Evolutionary conservation across 2,113 vertebrate genomes (phyloP).

Genomic region (Hystrix cristata): DNA sequence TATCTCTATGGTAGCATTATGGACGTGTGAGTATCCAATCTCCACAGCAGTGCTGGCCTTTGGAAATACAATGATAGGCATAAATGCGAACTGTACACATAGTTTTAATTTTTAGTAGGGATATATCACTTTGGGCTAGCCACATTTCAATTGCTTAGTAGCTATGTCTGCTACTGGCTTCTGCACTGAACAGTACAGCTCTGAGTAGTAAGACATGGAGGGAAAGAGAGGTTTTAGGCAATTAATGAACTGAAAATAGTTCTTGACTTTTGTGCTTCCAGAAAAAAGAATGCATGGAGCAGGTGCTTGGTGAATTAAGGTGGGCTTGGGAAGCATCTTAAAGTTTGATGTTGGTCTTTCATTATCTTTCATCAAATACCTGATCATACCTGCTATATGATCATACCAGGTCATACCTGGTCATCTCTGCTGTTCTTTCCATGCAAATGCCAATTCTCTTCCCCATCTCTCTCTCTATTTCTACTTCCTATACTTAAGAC

Average conservation of each 20-base stretch:
- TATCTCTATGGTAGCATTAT: not conserved
- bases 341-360: not conserved
- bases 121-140: not conserved
- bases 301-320: not conserved
- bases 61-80: not conserved
- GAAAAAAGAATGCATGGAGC: not conserved
- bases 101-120: not conserved
- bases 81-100: not conserved
- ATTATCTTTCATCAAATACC: not conserved
- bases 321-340: not conserved
- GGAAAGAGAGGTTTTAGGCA: not conserved
- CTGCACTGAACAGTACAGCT: not conserved
- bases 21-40: not conserved
- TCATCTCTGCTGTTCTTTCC: not conserved
- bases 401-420: not conserved
- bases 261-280: conserved; percentile 25
- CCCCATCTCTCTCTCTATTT: not conserved
- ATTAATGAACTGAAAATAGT: not conserved
- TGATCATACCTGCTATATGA: not conserved
- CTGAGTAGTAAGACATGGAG: not conserved
- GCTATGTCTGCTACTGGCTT: not conserved
- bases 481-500: not conserved
- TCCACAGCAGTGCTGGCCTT: not conserved
- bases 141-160: not conserved
- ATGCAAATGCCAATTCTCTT: not conserved